A percentile compares a stretch with the other conserved stretches of the same genome.
Evolutionary conservation across 1,140 invertebrate species (phyloP).

Genomic region (Drosophila lowei): DNA sequence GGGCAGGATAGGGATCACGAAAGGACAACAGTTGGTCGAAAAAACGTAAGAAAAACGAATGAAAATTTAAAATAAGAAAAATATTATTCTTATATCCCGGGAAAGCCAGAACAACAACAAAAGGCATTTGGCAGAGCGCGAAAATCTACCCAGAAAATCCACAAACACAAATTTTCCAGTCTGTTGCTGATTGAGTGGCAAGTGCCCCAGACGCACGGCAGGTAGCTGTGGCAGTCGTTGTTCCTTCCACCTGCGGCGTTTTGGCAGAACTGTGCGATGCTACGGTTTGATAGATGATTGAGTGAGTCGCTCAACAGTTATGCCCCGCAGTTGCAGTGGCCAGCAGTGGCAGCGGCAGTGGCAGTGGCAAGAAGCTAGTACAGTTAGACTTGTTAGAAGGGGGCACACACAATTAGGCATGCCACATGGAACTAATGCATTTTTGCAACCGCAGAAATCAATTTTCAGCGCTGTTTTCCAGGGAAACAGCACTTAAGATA

Average conservation of each 20-base stretch:
- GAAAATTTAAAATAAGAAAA: conserved; percentile 35
- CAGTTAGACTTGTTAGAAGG: conserved; percentile 36
- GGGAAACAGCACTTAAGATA: conserved; percentile 47
- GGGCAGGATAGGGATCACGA: conserved; percentile 10
- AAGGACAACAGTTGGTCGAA: conserved; percentile 42
- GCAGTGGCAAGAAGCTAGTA: conserved; percentile 4
- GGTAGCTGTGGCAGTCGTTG: conserved; percentile 28
- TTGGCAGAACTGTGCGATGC: conserved; percentile 50
- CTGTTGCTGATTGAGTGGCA: conserved; percentile 59
- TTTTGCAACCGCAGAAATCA: conserved; percentile 68
- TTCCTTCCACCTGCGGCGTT: conserved; percentile 44
- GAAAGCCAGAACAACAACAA: conserved; percentile 28
- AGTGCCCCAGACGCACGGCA: conserved; percentile 37
- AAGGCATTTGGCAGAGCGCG: conserved; percentile 10
- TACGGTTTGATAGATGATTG: conserved; percentile 61
- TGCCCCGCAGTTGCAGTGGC: conserved; percentile 1
- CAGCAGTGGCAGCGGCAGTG: no score
- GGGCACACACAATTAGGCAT: conserved; percentile 54
- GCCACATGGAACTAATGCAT: conserved; percentile 58
- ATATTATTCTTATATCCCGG: conserved; percentile 47
- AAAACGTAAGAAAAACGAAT: conserved; percentile 7
- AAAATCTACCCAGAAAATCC: conserved; percentile 44
- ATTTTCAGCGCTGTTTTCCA: conserved; percentile 57
- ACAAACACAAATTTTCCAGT: conserved; percentile 46
- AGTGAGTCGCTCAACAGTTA: conserved; percentile 23